phyloP scores from a whole-genome alignment of 2,797 vertebrate genomes.

The Chaetophractus vellerosus region DNA sequence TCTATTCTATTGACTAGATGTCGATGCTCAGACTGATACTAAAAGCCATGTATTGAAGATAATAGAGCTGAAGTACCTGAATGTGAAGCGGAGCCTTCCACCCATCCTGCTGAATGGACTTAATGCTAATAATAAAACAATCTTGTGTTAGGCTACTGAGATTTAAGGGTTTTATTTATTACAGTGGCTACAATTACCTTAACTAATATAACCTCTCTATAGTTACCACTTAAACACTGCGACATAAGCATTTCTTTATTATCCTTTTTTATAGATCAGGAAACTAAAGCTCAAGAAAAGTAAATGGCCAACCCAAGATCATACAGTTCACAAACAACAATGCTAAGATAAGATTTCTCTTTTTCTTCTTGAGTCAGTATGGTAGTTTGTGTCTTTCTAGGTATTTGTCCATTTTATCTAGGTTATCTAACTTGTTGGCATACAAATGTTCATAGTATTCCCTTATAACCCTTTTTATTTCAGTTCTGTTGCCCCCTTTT shows the following conservation, averaged over 20 bases:
- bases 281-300: background rate
- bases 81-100: background rate
- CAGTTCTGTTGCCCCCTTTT: background rate
- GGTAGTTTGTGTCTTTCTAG: background rate
- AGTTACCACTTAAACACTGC: background rate
- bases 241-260: background rate
- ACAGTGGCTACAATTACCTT: background rate
- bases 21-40: background rate
- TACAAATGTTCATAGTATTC: background rate
- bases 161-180: slow-evolving; percentile 21
- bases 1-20: background rate
- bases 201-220: background rate
- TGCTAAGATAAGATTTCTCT: background rate
- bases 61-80: background rate
- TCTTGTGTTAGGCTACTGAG: background rate
- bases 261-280: background rate
- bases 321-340: background rate
- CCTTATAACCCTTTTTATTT: slow-evolving; percentile 23
- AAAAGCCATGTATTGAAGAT: background rate
- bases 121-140: slow-evolving; percentile 15
- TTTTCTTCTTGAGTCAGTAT: too few species aligned
- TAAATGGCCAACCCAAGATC: background rate
- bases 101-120: background rate
- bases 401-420: slow-evolving; percentile 29
- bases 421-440: slow-evolving; percentile 18